Evolutionary conservation across 2,797 vertebrate species (phyloP).

Genomic region (Thripadectes ignobilis): DNA sequence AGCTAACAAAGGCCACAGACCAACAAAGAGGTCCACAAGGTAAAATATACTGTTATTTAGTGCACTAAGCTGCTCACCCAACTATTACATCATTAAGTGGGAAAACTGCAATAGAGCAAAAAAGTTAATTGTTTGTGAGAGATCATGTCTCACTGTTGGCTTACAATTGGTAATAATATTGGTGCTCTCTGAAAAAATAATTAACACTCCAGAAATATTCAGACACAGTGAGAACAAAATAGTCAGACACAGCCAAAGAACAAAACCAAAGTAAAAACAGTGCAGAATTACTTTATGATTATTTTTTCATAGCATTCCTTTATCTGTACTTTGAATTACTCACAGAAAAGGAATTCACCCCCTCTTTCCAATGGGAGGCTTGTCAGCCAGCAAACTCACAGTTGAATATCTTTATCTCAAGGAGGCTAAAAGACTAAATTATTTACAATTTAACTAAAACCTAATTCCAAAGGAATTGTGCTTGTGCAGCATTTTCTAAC

Average conservation of each 20-base stretch:
- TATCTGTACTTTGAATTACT: not conserved
- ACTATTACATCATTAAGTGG: not conserved
- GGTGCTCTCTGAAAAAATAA: not conserved
- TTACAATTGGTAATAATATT: not conserved
- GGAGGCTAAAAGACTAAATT: not conserved
- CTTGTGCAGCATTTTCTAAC: not conserved
- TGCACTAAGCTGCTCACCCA: not conserved
- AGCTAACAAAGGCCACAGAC: not conserved
- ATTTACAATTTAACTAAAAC: conserved; percentile 23
- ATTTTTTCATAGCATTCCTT: not conserved
- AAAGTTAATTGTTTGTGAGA: not conserved
- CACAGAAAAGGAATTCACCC: not conserved
- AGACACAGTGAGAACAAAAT: not conserved
- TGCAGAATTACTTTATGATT: not conserved
- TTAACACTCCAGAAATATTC: not conserved
- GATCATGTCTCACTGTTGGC: not conserved
- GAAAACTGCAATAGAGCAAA: not conserved
- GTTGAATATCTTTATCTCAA: not conserved
- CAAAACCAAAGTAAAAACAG: not conserved
- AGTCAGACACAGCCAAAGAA: not conserved
- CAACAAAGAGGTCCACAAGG: not conserved
- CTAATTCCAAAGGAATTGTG: not conserved
- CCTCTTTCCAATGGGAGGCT: not conserved
- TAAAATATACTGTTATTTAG: not conserved
- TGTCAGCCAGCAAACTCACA: not conserved